A percentile compares a stretch with the other conserved stretches of the same genome.
phyloP scores from a whole-genome alignment of 1,140 invertebrate genomes.

The Drosophila busckii region DNA sequence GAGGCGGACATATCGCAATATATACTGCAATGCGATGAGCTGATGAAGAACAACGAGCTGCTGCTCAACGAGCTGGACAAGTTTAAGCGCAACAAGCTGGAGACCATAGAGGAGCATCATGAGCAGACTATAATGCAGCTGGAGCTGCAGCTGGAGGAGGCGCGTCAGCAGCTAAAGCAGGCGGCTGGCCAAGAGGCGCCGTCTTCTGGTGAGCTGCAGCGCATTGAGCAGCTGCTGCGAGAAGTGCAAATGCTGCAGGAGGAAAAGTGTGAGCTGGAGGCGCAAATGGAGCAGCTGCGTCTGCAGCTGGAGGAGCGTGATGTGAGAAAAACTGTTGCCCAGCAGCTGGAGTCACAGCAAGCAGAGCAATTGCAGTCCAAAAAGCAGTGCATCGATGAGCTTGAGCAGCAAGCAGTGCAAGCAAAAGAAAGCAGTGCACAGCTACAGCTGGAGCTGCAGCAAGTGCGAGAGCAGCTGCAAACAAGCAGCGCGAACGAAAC shows the following conservation, averaged over 20 bases:
- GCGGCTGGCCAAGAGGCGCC: too few species aligned
- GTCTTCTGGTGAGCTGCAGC: too few species aligned
- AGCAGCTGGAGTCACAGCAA: background rate
- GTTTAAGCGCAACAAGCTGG: conserved; percentile 82
- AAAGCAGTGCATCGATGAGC: too few species aligned
- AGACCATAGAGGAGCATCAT: conserved; percentile 84
- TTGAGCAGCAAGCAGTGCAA: too few species aligned
- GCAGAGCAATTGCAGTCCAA: background rate
- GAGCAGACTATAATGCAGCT: conserved; percentile 83
- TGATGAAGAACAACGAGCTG: conserved; percentile 84
- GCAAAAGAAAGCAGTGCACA: too few species aligned
- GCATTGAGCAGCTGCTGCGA: conserved; percentile 6
- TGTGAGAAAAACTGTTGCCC: background rate
- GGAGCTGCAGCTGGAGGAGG: conserved; percentile 82
- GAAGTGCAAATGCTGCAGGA: conserved; percentile 7
- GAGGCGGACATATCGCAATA: conserved; percentile 82
- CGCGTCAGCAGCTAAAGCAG: conserved; percentile 79
- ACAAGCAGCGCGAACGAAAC: too few species aligned
- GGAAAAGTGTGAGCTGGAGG: background rate
- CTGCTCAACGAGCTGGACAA: conserved; percentile 82
- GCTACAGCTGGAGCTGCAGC: conserved; percentile 64
- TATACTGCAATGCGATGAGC: conserved; percentile 82
- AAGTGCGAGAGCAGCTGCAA: conserved; percentile 47
- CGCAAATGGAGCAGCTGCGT: background rate
- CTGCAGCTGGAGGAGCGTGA: conserved; percentile 2